Evolutionary conservation across 2,888 invertebrate genomes (phyloP).

Genomic region (Ischnura elegans): DNA sequence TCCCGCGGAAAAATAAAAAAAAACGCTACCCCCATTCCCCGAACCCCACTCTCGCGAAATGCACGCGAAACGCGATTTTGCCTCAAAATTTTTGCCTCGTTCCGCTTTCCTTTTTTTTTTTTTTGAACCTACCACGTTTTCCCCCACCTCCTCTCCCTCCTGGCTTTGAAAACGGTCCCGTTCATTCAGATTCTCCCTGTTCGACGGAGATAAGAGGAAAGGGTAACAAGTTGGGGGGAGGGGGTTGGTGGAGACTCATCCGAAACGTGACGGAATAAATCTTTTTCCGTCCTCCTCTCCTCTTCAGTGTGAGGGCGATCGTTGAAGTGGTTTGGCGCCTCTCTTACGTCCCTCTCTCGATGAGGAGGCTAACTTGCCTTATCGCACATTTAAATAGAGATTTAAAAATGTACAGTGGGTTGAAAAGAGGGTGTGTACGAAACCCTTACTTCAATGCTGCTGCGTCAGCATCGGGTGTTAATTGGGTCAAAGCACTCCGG

Average conservation of each 20-base stretch:
- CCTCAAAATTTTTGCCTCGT: neutral
- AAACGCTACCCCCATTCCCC: no score
- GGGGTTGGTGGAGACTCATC: neutral
- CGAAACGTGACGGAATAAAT: constrained; percentile 17
- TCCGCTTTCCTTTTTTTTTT: neutral
- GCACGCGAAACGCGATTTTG: neutral
- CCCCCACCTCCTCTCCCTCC: neutral
- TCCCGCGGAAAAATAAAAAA: neutral
- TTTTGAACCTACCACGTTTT: no score
- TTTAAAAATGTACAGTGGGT: no score
- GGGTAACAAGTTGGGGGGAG: neutral
- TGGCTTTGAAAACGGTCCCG: neutral
- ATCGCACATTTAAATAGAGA: no score
- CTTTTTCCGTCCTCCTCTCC: neutral
- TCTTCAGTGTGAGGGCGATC: neutral
- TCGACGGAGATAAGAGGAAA: neutral
- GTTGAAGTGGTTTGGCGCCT: neutral
- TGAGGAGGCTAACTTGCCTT: no score
- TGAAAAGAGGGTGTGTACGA: no score
- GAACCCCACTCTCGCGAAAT: neutral
- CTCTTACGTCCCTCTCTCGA: no score
- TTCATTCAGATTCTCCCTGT: constrained; percentile 17
- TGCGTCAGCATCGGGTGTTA: no score
- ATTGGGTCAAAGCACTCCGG: no score
- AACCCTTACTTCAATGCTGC: no score